Conservation (phyloP, 2,113 vertebrate genomes). For the Dromiciops gliroides region DNA sequence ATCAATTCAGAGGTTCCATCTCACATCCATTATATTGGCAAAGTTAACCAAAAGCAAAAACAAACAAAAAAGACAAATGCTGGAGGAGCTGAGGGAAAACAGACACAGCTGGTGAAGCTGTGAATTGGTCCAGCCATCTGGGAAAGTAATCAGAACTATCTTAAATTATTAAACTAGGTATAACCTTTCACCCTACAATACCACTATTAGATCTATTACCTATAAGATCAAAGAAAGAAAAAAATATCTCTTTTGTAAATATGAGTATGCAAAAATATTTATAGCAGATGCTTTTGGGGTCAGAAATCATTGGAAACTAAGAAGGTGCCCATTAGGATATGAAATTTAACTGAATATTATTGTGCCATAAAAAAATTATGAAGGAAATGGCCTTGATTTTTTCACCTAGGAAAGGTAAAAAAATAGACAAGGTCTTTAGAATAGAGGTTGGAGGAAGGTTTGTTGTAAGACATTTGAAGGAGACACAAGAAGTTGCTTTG, state of each 20-base stretch:
- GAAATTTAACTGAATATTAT: background rate
- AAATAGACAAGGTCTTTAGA: background rate
- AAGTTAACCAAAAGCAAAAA: background rate
- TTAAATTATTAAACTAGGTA: background rate
- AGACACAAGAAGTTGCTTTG: background rate
- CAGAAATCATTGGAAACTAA: background rate
- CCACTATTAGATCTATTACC: background rate
- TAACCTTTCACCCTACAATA: background rate
- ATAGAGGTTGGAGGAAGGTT: background rate
- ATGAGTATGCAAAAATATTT: background rate
- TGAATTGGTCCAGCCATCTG: background rate
- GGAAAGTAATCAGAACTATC: background rate
- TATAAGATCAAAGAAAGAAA: background rate
- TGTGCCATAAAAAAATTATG: background rate
- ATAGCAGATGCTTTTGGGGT: background rate
- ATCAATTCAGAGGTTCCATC: too few species aligned
- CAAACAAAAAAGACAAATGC: background rate
- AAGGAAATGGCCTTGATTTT: background rate
- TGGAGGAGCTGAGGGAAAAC: background rate
- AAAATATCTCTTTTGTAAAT: background rate
- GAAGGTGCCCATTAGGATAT: background rate
- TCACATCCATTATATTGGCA: background rate
- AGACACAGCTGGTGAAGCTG: background rate
- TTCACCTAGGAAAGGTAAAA: background rate
- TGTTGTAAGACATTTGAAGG: background rate